Evolutionary conservation across 2,113 vertebrate species (phyloP).

Genomic region (Trematomus loennbergii): DNA sequence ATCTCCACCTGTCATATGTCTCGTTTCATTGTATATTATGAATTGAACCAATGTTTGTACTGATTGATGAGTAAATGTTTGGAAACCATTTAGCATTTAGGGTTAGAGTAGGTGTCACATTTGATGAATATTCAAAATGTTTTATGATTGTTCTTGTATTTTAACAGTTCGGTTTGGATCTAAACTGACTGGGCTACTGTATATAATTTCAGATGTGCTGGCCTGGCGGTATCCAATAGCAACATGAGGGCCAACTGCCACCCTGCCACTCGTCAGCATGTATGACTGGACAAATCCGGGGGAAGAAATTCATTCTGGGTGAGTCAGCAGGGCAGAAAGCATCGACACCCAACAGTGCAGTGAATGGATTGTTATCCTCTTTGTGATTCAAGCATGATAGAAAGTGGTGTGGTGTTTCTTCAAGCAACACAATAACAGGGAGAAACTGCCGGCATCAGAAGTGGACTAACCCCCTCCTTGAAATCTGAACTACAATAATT

Average conservation of each 20-base stretch:
- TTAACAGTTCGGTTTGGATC: too few relatives aligned
- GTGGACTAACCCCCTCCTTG: slow-evolving; percentile 65
- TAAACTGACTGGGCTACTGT: background rate
- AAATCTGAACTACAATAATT: slow-evolving; percentile 80
- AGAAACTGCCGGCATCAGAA: slow-evolving; percentile 54
- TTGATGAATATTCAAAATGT: too few relatives aligned
- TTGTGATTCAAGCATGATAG: slow-evolving; percentile 25
- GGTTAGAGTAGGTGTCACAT: too few relatives aligned
- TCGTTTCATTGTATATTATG: too few relatives aligned
- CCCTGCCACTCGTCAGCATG: slow-evolving; percentile 35
- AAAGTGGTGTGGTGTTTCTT: slow-evolving; percentile 33
- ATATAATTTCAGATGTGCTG: slow-evolving; percentile 15
- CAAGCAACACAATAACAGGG: slow-evolving; percentile 46
- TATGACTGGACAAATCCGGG: slow-evolving; percentile 47
- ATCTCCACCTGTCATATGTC: too few relatives aligned
- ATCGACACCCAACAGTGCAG: slow-evolving; percentile 1
- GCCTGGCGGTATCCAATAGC: slow-evolving; percentile 36
- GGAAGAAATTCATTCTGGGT: slow-evolving; percentile 13
- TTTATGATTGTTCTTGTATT: too few relatives aligned
- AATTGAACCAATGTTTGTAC: too few relatives aligned
- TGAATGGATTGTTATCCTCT: slow-evolving; percentile 8
- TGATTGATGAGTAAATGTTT: too few relatives aligned
- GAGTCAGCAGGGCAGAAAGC: slow-evolving; percentile 44
- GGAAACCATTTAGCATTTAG: too few relatives aligned
- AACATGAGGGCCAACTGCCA: slow-evolving; percentile 40